Percentiles rank a stretch among this genome's conserved stretches.
Evolutionary conservation across 2,888 invertebrate genomes (phyloP).

Genomic region (Zele albiditarsus): DNA sequence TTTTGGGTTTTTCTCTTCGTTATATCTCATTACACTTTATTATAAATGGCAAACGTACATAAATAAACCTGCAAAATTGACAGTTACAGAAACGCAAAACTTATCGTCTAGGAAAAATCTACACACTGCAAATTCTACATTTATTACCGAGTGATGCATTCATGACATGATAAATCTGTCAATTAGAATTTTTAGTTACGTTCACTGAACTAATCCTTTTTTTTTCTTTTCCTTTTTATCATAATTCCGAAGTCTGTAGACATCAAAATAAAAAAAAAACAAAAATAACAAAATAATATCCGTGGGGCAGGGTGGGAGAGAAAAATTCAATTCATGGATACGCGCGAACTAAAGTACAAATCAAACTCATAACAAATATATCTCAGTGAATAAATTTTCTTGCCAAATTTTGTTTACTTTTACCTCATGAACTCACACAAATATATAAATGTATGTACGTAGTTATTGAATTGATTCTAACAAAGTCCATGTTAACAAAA

Average conservation of each 20-base stretch:
- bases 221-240: slow-evolving; percentile 12
- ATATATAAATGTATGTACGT: background rate
- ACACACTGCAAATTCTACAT: slow-evolving; percentile 51
- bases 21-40: slow-evolving; percentile 66
- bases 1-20: slow-evolving; percentile 16
- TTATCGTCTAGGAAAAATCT: slow-evolving; percentile 62
- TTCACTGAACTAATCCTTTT: background rate
- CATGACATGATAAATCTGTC: slow-evolving; percentile 19
- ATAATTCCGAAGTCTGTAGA: slow-evolving; percentile 35
- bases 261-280: slow-evolving; percentile 41
- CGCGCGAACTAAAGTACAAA: slow-evolving; percentile 19
- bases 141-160: slow-evolving; percentile 43
- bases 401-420: background rate
- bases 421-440: background rate
- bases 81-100: slow-evolving; percentile 69
- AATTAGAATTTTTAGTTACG: background rate
- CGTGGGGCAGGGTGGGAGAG: background rate
- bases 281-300: slow-evolving; percentile 3
- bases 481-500: background rate
- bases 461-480: background rate
- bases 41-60: slow-evolving; percentile 70
- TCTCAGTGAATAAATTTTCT: background rate
- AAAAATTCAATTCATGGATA: background rate
- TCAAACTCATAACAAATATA: background rate
- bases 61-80: slow-evolving; percentile 64